Evolutionary conservation across 2,797 vertebrate genomes (phyloP), one percentile per base, ranked within the genome.

Genomic region (Coregonus ussuriensis): DNA sequence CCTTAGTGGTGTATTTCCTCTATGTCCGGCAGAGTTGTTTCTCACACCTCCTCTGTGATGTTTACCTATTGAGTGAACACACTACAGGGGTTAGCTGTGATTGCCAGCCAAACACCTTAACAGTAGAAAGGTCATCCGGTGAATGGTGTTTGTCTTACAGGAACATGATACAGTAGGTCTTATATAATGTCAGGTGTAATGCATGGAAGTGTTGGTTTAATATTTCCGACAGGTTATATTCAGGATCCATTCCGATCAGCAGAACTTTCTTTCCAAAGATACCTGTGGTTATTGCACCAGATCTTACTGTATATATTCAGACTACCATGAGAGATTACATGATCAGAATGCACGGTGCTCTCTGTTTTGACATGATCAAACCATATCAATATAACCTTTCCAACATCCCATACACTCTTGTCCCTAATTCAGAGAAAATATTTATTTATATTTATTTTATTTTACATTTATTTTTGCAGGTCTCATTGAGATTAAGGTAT

Each of bases 21-120:
- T 31, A 4, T 3, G 14, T 3, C 25, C 62, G 0, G 62, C 13
- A 37, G 35, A 37, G 18, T 3, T 69, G 47, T 69, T 37, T 70
- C 3, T 70, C 6, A 70, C 35, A 70, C 35, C 72, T 59, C 5
- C 13, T n/a, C 14, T 35, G 6, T 74, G 59, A 21, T 21, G 54
- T 63, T 59, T 37, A 62, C 29, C 15, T 41, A 74, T 37, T 37
- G 72, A 59, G 6, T 37, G 6, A 11, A 35, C 9, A 54, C 4
- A n/a, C 37, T 3, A 25, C 51, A 72, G 21, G 25, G 51, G 37
- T 21, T 3, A 51, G 47, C 41, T 51, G n/a, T 53, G 70, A 72
- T 21, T 51, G n/a, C 47, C 41, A 72, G 51, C 9, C 63, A 29
- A 66, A 66, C 29, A 66, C 63, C 63, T 66, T 72, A 51, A 53